Conservation (phyloP, 2,888 invertebrate species). For the Alloplasta piceator region DNA sequence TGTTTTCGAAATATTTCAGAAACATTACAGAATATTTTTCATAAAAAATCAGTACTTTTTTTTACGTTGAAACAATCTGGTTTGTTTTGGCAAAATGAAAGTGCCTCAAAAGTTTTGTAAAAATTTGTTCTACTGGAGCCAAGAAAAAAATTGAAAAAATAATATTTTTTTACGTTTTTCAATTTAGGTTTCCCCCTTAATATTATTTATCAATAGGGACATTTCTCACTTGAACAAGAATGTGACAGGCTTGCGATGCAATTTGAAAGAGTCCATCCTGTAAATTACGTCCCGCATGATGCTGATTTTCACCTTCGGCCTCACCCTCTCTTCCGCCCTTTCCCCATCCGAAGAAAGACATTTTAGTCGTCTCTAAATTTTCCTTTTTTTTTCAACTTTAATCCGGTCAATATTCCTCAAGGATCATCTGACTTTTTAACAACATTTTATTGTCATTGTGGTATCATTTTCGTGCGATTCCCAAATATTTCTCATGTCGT, state of each 20-base stretch:
- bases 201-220: conserved; percentile 21
- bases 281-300: conserved; percentile 84
- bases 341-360: conserved; percentile 80
- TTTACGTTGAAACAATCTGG: too few species aligned
- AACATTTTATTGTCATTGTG: not conserved
- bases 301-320: conserved; percentile 54
- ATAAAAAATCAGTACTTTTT: too few species aligned
- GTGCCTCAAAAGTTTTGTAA: too few species aligned
- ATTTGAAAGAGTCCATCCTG: conserved; percentile 92
- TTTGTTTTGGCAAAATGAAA: too few species aligned
- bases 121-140: too few species aligned
- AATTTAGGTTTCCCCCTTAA: too few species aligned
- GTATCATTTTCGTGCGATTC: not conserved
- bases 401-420: too few species aligned
- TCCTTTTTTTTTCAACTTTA: conserved; percentile 13
- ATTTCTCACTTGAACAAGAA: conserved; percentile 88
- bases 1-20: too few species aligned
- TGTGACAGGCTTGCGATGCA: conserved; percentile 91
- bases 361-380: conserved; percentile 45
- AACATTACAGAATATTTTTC: too few species aligned
- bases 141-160: too few species aligned
- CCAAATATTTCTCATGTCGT: not conserved
- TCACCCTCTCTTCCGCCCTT: conserved; percentile 69
- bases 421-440: conserved; percentile 5
- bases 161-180: too few species aligned